Conservation (phyloP, 1,140 invertebrate species). For the Eriosoma lanigerum region DNA sequence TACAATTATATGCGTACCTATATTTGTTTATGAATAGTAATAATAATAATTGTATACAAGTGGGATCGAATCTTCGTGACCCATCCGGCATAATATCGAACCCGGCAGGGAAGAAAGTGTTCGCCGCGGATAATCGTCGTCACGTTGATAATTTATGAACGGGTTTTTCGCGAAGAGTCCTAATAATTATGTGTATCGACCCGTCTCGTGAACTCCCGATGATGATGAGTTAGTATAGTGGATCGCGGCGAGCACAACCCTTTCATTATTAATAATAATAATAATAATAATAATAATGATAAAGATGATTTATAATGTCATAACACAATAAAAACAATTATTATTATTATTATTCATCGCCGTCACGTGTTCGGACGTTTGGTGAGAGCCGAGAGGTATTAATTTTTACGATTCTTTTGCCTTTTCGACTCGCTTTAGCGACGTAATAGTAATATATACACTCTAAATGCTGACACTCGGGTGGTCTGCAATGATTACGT, state of each 20-base stretch:
- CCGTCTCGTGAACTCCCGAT: conserved; percentile 6
- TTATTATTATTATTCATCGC: conserved; percentile 11
- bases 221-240: too few species aligned
- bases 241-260: neutral
- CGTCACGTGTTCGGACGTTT: too few species aligned
- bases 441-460: too few species aligned
- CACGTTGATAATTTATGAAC: conserved; percentile 42
- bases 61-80: conserved; percentile 24
- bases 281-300: too few species aligned
- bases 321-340: neutral
- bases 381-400: too few species aligned
- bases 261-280: neutral
- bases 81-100: conserved; percentile 13
- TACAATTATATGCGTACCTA: neutral
- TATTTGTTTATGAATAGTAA: too few species aligned
- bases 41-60: too few species aligned
- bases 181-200: conserved; percentile 34
- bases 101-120: conserved; percentile 41
- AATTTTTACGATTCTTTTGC: too few species aligned
- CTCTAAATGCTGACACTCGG: too few species aligned
- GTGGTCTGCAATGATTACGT: too few species aligned
- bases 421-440: too few species aligned
- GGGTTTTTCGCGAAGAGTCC: conserved; percentile 26
- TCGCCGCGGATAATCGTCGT: conserved; percentile 22
- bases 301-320: neutral